These are phyloP conservation scores for Autographa pulchrina DNA, from an alignment of 2,888 invertebrate genomes.

Conservation along the genomic window DNA sequence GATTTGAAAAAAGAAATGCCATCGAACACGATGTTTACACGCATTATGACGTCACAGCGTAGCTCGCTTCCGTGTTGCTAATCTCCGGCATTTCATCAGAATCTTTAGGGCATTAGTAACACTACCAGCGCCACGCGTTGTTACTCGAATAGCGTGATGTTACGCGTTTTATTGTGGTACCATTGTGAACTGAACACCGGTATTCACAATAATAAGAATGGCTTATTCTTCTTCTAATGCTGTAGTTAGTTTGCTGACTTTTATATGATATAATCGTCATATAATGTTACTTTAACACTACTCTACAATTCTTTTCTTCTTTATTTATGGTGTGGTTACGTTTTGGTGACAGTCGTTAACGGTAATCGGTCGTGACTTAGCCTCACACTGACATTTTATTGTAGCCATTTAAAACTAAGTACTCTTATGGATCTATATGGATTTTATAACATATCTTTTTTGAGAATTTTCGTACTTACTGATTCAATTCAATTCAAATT, in stretches of 20 bases:
- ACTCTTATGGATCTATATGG: too few species aligned
- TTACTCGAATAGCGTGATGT: slow-evolving; percentile 27
- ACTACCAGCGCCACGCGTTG: slow-evolving; percentile 33
- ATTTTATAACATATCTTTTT: too few species aligned
- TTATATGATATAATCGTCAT: neutral
- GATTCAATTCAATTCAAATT: too few species aligned
- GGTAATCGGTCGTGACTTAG: too few species aligned
- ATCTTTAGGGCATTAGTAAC: slow-evolving; percentile 38
- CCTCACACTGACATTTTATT: too few species aligned
- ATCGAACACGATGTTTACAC: neutral
- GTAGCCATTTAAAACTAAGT: too few species aligned
- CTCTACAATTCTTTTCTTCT: neutral
- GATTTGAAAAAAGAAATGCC: neutral
- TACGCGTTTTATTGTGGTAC: neutral
- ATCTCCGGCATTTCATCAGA: slow-evolving; percentile 40
- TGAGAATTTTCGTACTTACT: too few species aligned
- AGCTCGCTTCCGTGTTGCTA: slow-evolving; percentile 39
- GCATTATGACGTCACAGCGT: slow-evolving; percentile 13
- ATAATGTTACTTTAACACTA: neutral
- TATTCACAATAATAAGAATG: neutral
- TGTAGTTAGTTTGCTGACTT: neutral
- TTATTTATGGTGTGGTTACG: neutral
- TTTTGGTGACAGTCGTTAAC: neutral
- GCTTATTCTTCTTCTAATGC: neutral
- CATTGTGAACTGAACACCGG: slow-evolving; percentile 10